Evolutionary conservation across 2,113 vertebrate genomes (phyloP), one percentile per base, ranked within the genome.

Genomic region (Oophaga pumilio): DNA sequence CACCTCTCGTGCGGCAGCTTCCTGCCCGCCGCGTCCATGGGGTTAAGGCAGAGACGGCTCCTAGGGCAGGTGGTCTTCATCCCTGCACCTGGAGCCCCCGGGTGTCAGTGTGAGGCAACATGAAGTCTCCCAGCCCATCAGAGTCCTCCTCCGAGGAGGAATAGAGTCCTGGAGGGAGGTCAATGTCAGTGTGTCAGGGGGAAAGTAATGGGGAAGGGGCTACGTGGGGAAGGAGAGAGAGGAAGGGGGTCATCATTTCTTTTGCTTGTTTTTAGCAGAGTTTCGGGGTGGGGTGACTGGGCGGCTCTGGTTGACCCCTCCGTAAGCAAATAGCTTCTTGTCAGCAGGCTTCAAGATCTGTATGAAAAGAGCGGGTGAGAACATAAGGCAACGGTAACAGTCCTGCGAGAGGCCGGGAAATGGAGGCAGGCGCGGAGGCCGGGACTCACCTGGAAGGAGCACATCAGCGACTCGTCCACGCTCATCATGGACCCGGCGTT

Each of bases 401-500:
- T 74, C 33, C 18, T 24, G 10, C 12, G 26, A 5, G 26, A 69
- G 26, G 33, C 28, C 0, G 20, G 24, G 64, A 26, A 1, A 2
- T 13, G 5, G 10, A 26, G 10, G 28, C 26, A 14, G 60, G 22
- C 18, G 2, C 22, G n/a, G 62, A 2, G 11, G 22, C 24, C 33
- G 14, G 18, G 22, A 49, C 91, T 88, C 85, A 99, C 97, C 97
- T 98, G 98, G 93, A 99, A 99, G 18, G 98, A 99, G 88, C 97
- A 99, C 97, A 99, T 99, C 50, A 99, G 96, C 0, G 97, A 98
- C 90, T 99, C 97, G 0, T 99, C 97, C 84, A 99, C 97, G 0
- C 97, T 99, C 98, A 99, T 98, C 97, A 99, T 99, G 90, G 97
- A 97, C 0, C 98, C 98, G 0, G 97, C 97, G 0, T 99, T 99